Conservation (phyloP, 2,113 vertebrate species). For the Stegastes partitus region DNA sequence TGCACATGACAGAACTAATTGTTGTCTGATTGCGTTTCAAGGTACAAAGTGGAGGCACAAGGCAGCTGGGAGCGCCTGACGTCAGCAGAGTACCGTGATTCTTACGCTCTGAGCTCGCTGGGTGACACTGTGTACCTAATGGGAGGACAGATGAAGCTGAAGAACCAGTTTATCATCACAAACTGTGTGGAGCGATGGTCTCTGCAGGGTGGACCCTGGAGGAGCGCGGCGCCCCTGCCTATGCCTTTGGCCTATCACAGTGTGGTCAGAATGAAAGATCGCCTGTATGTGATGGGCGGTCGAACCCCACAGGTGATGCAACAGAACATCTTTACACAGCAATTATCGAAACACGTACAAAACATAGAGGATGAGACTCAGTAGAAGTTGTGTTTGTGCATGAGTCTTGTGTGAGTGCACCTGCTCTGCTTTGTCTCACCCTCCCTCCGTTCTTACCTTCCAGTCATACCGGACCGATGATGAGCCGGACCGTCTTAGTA, state of each 20-base stretch:
- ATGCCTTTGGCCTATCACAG: slow-evolving; percentile 91
- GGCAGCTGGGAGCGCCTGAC: slow-evolving; percentile 93
- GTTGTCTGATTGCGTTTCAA: slow-evolving; percentile 67
- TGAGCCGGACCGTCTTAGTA: slow-evolving; percentile 95
- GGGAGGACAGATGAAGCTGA: slow-evolving; percentile 96
- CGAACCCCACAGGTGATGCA: slow-evolving; percentile 93
- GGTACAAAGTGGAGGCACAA: slow-evolving; percentile 91
- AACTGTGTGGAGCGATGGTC: slow-evolving; percentile 94
- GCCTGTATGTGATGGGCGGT: slow-evolving; percentile 93
- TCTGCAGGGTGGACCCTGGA: slow-evolving; percentile 90
- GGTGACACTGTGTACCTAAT: slow-evolving; percentile 90
- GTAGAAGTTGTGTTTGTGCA: neutral
- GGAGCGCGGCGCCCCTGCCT: slow-evolving; percentile 89
- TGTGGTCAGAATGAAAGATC: slow-evolving; percentile 87
- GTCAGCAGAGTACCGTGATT: slow-evolving; percentile 91
- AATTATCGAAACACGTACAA: slow-evolving; percentile 3
- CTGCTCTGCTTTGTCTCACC: slow-evolving; percentile 64
- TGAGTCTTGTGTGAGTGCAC: slow-evolving; percentile 44
- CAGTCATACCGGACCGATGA: slow-evolving; percentile 93
- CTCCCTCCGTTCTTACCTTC: slow-evolving; percentile 11
- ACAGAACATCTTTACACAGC: neutral
- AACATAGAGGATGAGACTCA: neutral
- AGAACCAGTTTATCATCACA: slow-evolving; percentile 92
- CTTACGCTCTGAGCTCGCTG: slow-evolving; percentile 89
- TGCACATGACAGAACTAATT: neutral